Base-by-base conservation (phyloP, 2,888 invertebrate species). In the Philhelius pedissequus region DNA sequence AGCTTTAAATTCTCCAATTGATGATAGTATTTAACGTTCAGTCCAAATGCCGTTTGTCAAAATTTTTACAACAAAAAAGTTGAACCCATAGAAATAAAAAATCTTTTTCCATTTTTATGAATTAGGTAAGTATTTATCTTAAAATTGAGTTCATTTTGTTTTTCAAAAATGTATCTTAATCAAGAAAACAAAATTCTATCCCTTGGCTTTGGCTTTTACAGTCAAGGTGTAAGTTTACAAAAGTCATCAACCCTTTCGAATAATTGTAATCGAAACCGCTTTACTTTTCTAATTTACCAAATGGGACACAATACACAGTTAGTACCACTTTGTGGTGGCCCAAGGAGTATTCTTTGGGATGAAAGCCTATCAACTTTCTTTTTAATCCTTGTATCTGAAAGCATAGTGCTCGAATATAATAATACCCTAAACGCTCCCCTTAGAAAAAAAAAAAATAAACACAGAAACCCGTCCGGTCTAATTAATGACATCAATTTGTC, bases 401-500 rank as follows among this genome's bases (percentile, higher is more conserved):
- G 32, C 15, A 48, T 38, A 43, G 15, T 11, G 32, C 45, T 30
- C 18, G 18, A 56, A n/a, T n/a, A n/a, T 30, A 54, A 11, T 11
- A 32, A 56, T 35, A n/a, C 15, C 25, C 27, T 11, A 60, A 32
- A 40, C 7, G 7, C n/a, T 25, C 45, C 0, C 18, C 3, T 32
- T 13, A n/a, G 11, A 30, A 40, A 40, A 18, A 20, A 40, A 76
- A 15, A 13, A 32, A n/a, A 50, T 0, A 35, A 22, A 48, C 11
- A 22, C 5, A 48, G 3, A 25, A 62, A 78, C 70, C 75, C 84
- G 79, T 80, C 79, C 84, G 71, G 79, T 88, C 89, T 89, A 89
- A 89, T 89, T 89, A 89, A 89, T 89, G 88, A 88, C 88, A 89
- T 88, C 89, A 89, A 89, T 89, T 89, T 89, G 89, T 89, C 89